Evolutionary conservation across 2,113 vertebrate genomes (phyloP).

Genomic region (Pedionomus torquatus): DNA sequence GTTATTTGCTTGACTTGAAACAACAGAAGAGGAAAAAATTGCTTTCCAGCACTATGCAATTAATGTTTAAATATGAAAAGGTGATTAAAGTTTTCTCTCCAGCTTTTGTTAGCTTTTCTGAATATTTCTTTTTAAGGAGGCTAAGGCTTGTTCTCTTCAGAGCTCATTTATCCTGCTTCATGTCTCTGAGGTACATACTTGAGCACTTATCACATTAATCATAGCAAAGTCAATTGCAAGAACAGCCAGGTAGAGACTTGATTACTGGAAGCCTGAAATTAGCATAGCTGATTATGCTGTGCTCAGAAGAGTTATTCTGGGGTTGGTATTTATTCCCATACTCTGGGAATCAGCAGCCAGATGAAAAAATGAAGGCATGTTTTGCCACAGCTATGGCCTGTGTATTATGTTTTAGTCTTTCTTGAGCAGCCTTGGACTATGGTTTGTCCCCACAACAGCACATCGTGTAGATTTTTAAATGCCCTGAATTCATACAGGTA

Average conservation of each 20-base stretch:
- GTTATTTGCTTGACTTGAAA: not conserved
- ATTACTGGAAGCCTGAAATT: constrained; percentile 45
- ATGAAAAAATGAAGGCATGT: not conserved
- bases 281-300: constrained; percentile 5
- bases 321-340: not conserved
- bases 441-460: not conserved
- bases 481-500: not conserved
- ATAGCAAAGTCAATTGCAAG: not conserved
- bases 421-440: not conserved
- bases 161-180: not conserved
- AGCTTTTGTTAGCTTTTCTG: not conserved
- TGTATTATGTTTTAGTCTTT: not conserved
- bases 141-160: not conserved
- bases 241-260: constrained; percentile 33
- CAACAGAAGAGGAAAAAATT: not conserved
- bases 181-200: not conserved
- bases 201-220: not conserved
- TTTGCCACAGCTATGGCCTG: not conserved
- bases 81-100: not conserved
- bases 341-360: not conserved
- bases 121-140: not conserved
- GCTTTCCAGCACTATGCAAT: not conserved
- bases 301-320: not conserved
- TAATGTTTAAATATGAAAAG: not conserved
- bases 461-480: not conserved